These are phyloP conservation scores for Proisotoma minuta DNA, from an alignment of 2,888 invertebrate species.

Conservation along the genomic window DNA sequence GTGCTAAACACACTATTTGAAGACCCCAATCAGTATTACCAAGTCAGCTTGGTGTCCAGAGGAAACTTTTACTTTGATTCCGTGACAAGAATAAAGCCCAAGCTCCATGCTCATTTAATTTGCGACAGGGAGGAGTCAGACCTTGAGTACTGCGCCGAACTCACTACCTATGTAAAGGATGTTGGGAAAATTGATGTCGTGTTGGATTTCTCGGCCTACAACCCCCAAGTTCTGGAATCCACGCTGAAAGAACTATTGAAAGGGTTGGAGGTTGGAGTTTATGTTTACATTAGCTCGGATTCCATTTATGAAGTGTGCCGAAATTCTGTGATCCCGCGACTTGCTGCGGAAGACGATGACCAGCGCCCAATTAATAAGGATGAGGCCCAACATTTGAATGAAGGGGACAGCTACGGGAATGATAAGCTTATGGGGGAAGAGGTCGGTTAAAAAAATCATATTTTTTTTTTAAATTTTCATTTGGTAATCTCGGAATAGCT, in stretches of 20 bases:
- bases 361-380: conserved; percentile 50
- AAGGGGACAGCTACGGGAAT: conserved; percentile 52
- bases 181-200: conserved; percentile 51
- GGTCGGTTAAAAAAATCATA: conserved; percentile 47
- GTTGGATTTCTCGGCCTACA: conserved; percentile 54
- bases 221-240: conserved; percentile 50
- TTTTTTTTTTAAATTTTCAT: conserved; percentile 17
- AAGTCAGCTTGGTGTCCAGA: conserved; percentile 51
- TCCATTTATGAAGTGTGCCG: conserved; percentile 54
- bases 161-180: conserved; percentile 42
- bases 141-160: conserved; percentile 49
- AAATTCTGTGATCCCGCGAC: conserved; percentile 19
- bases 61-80: conserved; percentile 54
- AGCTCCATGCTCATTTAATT: conserved; percentile 47
- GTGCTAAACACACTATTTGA: conserved; percentile 50
- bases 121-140: conserved; percentile 51
- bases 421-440: conserved; percentile 53
- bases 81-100: conserved; percentile 45
- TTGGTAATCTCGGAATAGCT: background rate
- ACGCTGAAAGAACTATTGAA: conserved; percentile 48
- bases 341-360: conserved; percentile 50
- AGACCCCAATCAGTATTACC: conserved; percentile 45
- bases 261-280: conserved; percentile 48
- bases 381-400: conserved; percentile 47
- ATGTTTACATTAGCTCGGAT: conserved; percentile 54